Evolutionary conservation across 2,113 vertebrate genomes (phyloP).

Genomic region (Oncorhynchus masou): DNA sequence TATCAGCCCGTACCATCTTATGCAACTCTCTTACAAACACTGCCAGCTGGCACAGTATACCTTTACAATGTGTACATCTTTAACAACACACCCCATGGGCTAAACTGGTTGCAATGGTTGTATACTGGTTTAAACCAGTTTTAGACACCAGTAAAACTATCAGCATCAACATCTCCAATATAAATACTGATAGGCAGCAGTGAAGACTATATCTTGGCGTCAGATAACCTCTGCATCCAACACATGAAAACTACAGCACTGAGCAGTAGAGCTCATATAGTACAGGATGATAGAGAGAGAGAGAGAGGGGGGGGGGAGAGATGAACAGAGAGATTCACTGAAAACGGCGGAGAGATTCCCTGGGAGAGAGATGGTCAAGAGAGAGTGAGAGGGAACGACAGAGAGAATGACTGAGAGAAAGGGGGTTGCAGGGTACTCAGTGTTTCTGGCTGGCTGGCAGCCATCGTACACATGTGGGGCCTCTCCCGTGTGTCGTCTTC

Average conservation of each 20-base stretch:
- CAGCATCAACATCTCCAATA: too few relatives aligned
- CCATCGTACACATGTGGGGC: slow-evolving; percentile 42
- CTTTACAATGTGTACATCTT: too few relatives aligned
- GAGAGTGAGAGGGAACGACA: not conserved
- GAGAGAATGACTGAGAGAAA: not conserved
- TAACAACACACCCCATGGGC: too few relatives aligned
- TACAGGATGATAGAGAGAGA: not conserved
- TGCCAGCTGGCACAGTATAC: too few relatives aligned
- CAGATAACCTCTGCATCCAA: too few relatives aligned
- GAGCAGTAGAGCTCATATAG: too few relatives aligned
- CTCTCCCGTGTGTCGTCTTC: slow-evolving; percentile 52
- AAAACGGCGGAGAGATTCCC: not conserved
- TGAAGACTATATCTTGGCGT: too few relatives aligned
- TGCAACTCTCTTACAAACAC: not conserved
- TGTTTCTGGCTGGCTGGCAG: slow-evolving; percentile 32
- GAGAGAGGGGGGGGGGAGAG: not conserved
- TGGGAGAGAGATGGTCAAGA: not conserved
- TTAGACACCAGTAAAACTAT: too few relatives aligned
- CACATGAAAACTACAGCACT: too few relatives aligned
- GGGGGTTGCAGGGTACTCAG: slow-evolving; percentile 25
- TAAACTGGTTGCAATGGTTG: too few relatives aligned
- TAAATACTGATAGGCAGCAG: too few relatives aligned
- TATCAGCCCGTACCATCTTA: not conserved
- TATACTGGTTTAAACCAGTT: too few relatives aligned
- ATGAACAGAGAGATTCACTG: not conserved